Base-by-base conservation (phyloP, 2,113 vertebrate genomes). In the Chaetops frenatus region DNA sequence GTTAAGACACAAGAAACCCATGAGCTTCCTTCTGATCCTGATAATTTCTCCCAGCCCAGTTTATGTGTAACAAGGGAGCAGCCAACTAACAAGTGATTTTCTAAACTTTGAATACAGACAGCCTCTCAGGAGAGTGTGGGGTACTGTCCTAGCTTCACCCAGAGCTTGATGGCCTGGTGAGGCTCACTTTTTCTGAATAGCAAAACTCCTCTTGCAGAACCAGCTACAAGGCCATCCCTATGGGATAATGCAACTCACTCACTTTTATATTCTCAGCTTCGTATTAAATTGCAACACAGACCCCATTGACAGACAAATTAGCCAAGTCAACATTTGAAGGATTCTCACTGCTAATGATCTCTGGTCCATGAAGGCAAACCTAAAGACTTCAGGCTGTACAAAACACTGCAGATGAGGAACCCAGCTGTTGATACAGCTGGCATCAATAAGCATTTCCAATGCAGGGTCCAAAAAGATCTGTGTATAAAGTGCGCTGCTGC, bases 351-450 rank as follows among this genome's bases (percentile, higher is more conserved):
- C 83, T 97, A 91, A 93, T 61, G 91, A 95, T 95, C 86, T 93
- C 80, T 90, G 57, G 88, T 93, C 95, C 94, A 81, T 90, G 90
- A 96, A 96, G 57, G 38, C 92, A 96, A 95, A 81, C 86, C 88
- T 96, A 76, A 95, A 82, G 94, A 93, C 90, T 95, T 71, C 81
- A 93, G 95, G 95, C 96, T 95, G 83, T 80, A 87, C 85, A 93
- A 76, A 92, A 47, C 76, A 91, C 57, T 94, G 73, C 94, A 92
- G 92, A 92, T 65, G 77, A 96, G 82, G 74, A 94, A 60, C 57
- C 84, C 93, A 95, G 93, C 91, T 94, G 95, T 95, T 97, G 91
- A 95, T 91, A 86, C 78, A 84, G 74, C 94, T 97, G 90, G 82
- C 78, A 90, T 95, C 96, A 86, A 78, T 86, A 95, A 81, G 89